phyloP scores from a whole-genome alignment of 2,113 vertebrate genomes.

The Lophochroa leadbeateri region DNA sequence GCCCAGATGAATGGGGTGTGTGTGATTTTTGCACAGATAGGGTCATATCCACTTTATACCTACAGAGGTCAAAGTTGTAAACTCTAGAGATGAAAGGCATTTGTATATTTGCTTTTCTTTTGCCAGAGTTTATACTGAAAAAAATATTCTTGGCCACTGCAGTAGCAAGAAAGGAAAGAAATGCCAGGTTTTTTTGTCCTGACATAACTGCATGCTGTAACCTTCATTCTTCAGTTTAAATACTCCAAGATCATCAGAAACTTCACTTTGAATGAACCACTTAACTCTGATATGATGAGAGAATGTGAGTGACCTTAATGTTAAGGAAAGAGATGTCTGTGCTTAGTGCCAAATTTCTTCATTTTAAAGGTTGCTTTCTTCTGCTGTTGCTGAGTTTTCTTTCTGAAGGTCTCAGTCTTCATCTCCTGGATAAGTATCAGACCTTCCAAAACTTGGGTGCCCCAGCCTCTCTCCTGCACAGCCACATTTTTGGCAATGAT shows the following conservation, averaged over 20 bases:
- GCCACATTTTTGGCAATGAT: neutral
- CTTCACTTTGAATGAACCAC: neutral
- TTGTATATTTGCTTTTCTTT: neutral
- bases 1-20: fast-evolving
- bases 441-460: neutral
- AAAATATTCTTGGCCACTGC: neutral
- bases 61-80: neutral
- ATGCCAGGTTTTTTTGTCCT: neutral
- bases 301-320: neutral
- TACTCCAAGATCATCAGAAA: neutral
- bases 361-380: neutral
- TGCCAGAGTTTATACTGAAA: neutral
- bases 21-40: neutral
- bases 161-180: neutral
- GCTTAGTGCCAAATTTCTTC: neutral
- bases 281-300: neutral
- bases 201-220: neutral
- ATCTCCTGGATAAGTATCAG: neutral
- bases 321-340: neutral
- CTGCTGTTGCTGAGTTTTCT: neutral
- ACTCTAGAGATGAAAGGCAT: neutral
- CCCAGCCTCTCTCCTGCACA: neutral
- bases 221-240: neutral
- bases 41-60: neutral
- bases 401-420: neutral